These are phyloP conservation scores for Chloroceryle aenea DNA, from an alignment of 2,113 vertebrate species.

Conservation along the genomic window DNA sequence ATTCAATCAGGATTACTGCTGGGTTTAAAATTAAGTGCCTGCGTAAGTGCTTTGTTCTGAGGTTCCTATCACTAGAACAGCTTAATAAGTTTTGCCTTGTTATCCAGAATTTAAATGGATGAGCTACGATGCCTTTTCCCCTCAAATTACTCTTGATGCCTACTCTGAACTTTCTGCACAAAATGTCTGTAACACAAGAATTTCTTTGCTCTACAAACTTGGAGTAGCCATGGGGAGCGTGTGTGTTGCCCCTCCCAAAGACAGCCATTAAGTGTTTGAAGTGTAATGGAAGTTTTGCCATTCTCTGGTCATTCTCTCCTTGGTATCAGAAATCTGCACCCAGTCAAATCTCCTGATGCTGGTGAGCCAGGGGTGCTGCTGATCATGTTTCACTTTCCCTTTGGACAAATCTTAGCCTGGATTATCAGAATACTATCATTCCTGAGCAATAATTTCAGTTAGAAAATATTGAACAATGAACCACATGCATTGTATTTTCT, in stretches of 20 bases:
- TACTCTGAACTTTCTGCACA: neutral
- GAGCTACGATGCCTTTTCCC: neutral
- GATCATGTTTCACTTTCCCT: neutral
- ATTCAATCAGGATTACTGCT: conserved; percentile 47
- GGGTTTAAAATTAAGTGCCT: conserved; percentile 35
- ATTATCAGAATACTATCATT: neutral
- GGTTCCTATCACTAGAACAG: neutral
- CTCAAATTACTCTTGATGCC: neutral
- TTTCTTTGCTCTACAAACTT: neutral
- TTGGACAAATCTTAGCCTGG: neutral
- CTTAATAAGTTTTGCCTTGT: neutral
- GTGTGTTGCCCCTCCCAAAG: fast-evolving
- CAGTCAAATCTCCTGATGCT: neutral
- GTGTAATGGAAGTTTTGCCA: neutral
- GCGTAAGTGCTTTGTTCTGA: neutral
- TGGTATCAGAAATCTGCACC: neutral
- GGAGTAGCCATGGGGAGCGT: neutral
- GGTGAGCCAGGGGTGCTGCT: neutral
- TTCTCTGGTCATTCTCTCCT: neutral
- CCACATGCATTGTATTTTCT: neutral
- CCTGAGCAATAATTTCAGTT: neutral
- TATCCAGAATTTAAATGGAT: conserved; percentile 5
- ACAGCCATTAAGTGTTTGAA: neutral
- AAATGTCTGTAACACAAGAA: neutral
- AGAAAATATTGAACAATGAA: neutral